A percentile compares a stretch with the other conserved stretches of the same genome.
Conservation (phyloP, 2,797 vertebrate species). For the Microctenopoma lineatum region DNA sequence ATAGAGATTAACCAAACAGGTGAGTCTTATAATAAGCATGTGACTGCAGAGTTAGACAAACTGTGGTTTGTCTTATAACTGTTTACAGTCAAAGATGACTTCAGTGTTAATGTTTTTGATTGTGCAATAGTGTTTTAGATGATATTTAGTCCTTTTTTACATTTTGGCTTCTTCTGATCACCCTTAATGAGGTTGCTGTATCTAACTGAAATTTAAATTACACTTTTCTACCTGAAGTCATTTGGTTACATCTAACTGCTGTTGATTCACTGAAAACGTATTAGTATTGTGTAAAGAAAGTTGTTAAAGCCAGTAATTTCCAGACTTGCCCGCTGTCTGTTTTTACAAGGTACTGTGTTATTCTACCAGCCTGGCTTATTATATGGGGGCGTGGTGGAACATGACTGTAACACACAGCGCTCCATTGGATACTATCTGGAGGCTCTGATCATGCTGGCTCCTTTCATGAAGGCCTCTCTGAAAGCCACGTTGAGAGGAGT, state of each 20-base stretch:
- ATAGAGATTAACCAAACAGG: constrained; percentile 99
- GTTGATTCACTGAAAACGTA: neutral
- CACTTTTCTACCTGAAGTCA: neutral
- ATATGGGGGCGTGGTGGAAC: constrained; percentile 89
- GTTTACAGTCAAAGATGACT: constrained; percentile 8
- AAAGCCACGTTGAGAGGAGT: constrained; percentile 91
- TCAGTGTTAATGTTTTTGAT: neutral
- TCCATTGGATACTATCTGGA: constrained; percentile 95
- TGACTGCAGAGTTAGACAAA: neutral
- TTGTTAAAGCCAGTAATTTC: no score
- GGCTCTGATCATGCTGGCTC: constrained; percentile 92
- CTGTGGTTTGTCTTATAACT: constrained; percentile 7
- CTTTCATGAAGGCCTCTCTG: constrained; percentile 94
- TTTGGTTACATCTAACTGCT: neutral
- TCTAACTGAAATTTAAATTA: neutral
- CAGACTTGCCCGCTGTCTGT: neutral
- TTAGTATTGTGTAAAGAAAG: neutral
- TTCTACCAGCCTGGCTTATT: constrained; percentile 95
- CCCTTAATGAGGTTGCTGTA: no score
- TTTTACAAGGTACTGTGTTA: constrained; percentile 87
- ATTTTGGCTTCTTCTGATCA: neutral
- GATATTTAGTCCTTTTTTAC: neutral
- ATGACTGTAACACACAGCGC: constrained; percentile 91
- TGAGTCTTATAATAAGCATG: constrained; percentile 61
- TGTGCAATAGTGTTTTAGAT: neutral